A percentile compares a stretch with the other conserved stretches of the same genome.
phyloP scores from a whole-genome alignment of 2,797 vertebrate species.

The Pangasius djambal region DNA sequence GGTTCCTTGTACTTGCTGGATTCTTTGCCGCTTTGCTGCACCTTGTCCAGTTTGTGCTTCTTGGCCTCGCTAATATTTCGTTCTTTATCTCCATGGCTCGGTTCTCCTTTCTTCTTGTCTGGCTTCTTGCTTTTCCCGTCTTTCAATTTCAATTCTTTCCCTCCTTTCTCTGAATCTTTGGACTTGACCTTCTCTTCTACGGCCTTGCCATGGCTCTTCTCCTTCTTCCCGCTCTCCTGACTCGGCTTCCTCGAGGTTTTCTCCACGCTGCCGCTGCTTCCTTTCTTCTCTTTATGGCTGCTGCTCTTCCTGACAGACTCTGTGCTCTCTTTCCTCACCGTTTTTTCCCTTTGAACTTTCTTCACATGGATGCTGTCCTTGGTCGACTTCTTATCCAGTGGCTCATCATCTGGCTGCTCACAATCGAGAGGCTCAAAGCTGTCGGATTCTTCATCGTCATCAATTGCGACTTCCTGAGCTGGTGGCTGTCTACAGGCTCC shows the following conservation, averaged over 20 bases:
- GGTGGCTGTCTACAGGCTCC: background rate
- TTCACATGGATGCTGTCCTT: slow-evolving; percentile 63
- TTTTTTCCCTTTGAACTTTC: slow-evolving; percentile 64
- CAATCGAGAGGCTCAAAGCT: slow-evolving; percentile 64
- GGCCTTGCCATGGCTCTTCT: slow-evolving; percentile 71
- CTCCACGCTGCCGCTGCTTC: slow-evolving; percentile 44
- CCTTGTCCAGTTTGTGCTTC: slow-evolving; percentile 62
- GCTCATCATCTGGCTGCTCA: slow-evolving; percentile 49
- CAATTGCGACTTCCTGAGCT: background rate
- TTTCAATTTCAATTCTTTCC: slow-evolving; percentile 60
- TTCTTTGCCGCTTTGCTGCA: slow-evolving; percentile 71
- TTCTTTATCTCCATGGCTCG: slow-evolving; percentile 60
- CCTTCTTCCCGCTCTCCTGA: slow-evolving; percentile 71
- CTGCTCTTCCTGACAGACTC: slow-evolving; percentile 56
- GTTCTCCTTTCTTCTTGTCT: slow-evolving; percentile 69
- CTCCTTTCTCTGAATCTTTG: slow-evolving; percentile 62
- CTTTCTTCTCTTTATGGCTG: slow-evolving; percentile 55
- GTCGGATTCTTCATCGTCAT: slow-evolving; percentile 47
- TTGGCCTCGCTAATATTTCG: slow-evolving; percentile 66
- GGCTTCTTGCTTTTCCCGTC: slow-evolving; percentile 70
- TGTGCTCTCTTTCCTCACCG: slow-evolving; percentile 51
- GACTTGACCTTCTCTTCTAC: slow-evolving; percentile 69
- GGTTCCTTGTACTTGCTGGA: slow-evolving; percentile 62
- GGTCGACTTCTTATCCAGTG: slow-evolving; percentile 63
- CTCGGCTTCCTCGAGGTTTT: slow-evolving; percentile 65